Percentiles rank a stretch among this genome's conserved stretches.
phyloP scores from a whole-genome alignment of 2,888 invertebrate species.

The Chymomyza amoena region DNA sequence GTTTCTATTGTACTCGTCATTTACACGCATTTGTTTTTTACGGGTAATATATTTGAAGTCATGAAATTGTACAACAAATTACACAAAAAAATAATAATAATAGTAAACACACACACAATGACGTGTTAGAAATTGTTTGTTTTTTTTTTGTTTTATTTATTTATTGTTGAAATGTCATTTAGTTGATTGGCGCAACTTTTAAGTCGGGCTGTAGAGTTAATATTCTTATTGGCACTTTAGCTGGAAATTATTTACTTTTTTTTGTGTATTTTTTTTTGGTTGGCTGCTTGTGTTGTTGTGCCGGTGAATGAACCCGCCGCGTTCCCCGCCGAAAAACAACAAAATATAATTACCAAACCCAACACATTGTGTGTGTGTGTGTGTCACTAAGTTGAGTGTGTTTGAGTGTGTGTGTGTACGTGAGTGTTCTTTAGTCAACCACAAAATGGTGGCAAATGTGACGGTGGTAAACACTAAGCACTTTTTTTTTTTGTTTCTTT shows the following conservation, averaged over 20 bases:
- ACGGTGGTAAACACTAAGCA: conserved; percentile 42
- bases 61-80: background rate
- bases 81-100: background rate
- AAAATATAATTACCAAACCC: conserved; percentile 36
- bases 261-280: conserved; percentile 9
- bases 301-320: conserved; percentile 52
- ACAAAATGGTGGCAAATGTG: conserved; percentile 59
- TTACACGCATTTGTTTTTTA: background rate
- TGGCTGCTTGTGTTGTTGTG: conserved; percentile 35
- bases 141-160: conserved; percentile 20
- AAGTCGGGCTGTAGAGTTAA: background rate
- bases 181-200: background rate
- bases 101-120: background rate
- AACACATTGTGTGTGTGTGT: conserved; percentile 20
- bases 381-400: background rate
- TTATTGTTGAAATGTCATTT: conserved; percentile 28
- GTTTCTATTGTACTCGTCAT: conserved; percentile 7
- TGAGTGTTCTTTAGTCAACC: conserved; percentile 20
- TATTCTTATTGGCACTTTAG: background rate
- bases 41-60: background rate
- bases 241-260: conserved; percentile 4
- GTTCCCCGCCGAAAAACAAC: conserved; percentile 36
- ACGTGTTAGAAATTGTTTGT: background rate
- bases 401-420: conserved; percentile 8
- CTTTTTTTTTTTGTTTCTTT: conserved; percentile 18